phyloP scores from a whole-genome alignment of 2,113 vertebrate genomes.

The Coptodon bakossiorum region DNA sequence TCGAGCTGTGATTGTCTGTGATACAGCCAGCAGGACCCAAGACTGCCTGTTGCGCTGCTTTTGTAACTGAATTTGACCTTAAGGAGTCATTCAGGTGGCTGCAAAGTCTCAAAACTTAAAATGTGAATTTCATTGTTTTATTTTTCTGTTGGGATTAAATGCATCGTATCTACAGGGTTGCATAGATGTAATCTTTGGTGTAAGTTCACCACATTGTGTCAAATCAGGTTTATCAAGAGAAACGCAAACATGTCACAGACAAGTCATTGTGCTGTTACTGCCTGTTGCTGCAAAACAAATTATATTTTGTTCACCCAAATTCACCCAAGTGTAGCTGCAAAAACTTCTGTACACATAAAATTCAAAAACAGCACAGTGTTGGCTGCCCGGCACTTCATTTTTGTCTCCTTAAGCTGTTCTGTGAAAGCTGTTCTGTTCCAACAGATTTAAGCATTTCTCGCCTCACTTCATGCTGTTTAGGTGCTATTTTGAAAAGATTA shows the following conservation, averaged over 20 bases:
- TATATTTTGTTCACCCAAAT: neutral
- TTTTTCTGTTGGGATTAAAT: neutral
- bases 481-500: neutral
- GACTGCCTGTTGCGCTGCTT: neutral
- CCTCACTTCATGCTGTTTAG: neutral
- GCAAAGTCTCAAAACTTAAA: neutral
- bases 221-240: neutral
- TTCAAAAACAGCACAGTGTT: neutral
- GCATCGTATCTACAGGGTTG: accelerated
- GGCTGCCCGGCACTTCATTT: neutral
- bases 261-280: neutral
- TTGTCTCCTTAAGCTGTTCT: neutral
- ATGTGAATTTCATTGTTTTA: neutral
- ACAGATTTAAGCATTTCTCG: neutral
- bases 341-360: neutral
- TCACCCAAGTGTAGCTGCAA: neutral
- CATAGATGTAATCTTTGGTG: neutral
- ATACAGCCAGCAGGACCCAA: neutral
- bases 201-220: neutral
- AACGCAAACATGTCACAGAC: neutral
- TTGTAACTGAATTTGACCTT: neutral
- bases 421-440: neutral
- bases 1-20: neutral
- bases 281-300: neutral
- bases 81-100: neutral